Conservation (phyloP, 37 sponge, comb jelly and placozoan genomes). For the Diacarnus erythraeanus region DNA sequence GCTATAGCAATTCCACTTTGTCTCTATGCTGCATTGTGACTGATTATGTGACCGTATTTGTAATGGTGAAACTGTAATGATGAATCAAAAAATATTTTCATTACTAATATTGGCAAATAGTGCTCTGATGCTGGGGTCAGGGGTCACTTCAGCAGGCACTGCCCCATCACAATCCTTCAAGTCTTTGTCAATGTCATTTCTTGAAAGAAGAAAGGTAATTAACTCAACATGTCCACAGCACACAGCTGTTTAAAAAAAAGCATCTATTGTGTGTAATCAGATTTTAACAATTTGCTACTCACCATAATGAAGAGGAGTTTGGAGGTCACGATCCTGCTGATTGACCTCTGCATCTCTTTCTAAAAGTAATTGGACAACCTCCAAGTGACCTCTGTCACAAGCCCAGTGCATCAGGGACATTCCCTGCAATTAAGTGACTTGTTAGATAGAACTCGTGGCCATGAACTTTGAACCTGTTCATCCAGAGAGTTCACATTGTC, state of each 20-base stretch:
- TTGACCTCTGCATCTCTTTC: slow-evolving; percentile 62
- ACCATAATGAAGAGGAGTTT: slow-evolving; percentile 84
- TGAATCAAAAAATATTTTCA: too few relatives aligned
- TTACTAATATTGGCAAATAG: slow-evolving; percentile 5
- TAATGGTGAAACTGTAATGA: not conserved
- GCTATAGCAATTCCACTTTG: slow-evolving; percentile 26
- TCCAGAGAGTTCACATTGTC: slow-evolving; percentile 40
- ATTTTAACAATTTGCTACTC: not conserved
- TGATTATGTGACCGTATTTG: not conserved
- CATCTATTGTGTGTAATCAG: not conserved
- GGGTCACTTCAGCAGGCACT: slow-evolving; percentile 29
- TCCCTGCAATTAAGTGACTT: slow-evolving; percentile 36
- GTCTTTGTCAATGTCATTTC: slow-evolving; percentile 19
- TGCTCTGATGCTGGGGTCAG: slow-evolving; percentile 22
- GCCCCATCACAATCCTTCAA: slow-evolving; percentile 41
- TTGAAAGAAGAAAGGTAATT: slow-evolving; percentile 23
- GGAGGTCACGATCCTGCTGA: slow-evolving; percentile 60
- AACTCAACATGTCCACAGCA: slow-evolving; percentile 59
- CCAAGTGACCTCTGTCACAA: slow-evolving; percentile 78
- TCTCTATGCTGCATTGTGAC: slow-evolving; percentile 7
- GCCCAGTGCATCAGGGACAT: slow-evolving; percentile 87
- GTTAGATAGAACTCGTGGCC: not conserved
- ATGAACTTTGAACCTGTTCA: slow-evolving; percentile 30
- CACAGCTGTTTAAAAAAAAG: slow-evolving; percentile 24
- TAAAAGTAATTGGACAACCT: slow-evolving; percentile 54